A percentile compares a stretch with the other conserved stretches of the same genome.
Evolutionary conservation across 2,888 invertebrate genomes (phyloP).

Genomic region (Chloroclysta siterata): DNA sequence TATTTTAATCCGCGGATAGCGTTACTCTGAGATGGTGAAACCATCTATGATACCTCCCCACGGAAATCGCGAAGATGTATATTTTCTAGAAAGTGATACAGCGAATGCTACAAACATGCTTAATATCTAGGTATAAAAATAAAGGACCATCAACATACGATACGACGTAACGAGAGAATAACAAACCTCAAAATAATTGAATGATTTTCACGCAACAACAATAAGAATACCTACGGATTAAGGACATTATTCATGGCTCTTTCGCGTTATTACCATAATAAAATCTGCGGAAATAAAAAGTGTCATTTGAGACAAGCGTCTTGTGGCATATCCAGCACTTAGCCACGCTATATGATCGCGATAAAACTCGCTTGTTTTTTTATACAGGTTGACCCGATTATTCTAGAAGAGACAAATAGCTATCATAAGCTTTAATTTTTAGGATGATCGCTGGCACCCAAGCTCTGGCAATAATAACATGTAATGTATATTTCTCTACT

Average conservation of each 20-base stretch:
- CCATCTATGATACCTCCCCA: no score
- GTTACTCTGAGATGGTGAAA: no score
- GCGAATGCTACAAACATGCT: no score
- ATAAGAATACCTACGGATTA: constrained; percentile 14
- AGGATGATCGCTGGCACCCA: not conserved
- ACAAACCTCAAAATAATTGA: constrained; percentile 2
- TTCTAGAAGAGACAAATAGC: not conserved
- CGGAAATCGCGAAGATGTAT: no score
- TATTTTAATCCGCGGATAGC: no score
- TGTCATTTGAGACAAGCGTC: constrained; percentile 71
- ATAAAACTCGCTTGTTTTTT: constrained; percentile 54
- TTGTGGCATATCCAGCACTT: constrained; percentile 61
- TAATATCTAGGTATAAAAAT: no score
- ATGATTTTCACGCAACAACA: constrained; percentile 1
- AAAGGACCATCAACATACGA: no score
- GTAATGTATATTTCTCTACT: no score
- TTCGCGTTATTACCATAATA: constrained; percentile 73
- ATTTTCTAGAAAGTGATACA: no score
- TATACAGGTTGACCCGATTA: constrained; percentile 20
- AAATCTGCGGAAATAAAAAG: constrained; percentile 74
- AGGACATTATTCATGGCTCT: constrained; percentile 63
- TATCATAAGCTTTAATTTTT: not conserved
- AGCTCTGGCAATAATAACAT: no score
- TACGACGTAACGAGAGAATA: not conserved
- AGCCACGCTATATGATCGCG: constrained; percentile 52